Percentiles rank a stretch among this genome's conserved stretches.
Conservation (phyloP, 2,113 vertebrate species). For the Rhynchomys soricoides region DNA sequence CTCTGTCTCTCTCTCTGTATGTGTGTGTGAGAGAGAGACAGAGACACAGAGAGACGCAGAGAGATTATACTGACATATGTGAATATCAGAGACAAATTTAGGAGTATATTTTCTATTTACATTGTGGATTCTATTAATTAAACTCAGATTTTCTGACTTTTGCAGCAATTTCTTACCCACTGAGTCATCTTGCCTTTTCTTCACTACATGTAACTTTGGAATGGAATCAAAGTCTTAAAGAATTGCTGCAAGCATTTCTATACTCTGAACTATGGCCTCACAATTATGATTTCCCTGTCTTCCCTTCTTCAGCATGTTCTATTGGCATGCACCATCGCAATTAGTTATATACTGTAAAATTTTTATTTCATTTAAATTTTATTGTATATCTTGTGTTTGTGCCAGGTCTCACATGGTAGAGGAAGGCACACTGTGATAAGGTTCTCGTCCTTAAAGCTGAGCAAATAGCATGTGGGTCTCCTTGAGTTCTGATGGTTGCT, state of each 20-base stretch:
- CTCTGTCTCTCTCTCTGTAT: background rate
- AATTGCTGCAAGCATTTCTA: background rate
- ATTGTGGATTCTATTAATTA: background rate
- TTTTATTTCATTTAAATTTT: background rate
- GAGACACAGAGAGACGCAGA: too few relatives aligned
- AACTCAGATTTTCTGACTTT: background rate
- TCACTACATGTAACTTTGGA: background rate
- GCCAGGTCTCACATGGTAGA: too few relatives aligned
- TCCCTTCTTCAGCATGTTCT: background rate
- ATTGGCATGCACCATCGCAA: background rate
- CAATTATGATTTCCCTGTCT: background rate
- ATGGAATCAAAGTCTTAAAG: background rate
- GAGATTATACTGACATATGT: background rate
- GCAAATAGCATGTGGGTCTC: too few relatives aligned
- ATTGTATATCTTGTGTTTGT: background rate
- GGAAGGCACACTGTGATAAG: too few relatives aligned
- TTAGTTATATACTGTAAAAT: background rate
- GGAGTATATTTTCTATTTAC: background rate
- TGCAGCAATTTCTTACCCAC: background rate
- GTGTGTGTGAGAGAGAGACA: background rate
- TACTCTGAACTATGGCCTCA: background rate
- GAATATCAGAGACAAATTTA: background rate
- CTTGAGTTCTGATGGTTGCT: too few relatives aligned
- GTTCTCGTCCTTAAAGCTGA: too few relatives aligned
- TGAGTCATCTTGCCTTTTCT: background rate